Base-by-base conservation (phyloP, 2,888 invertebrate genomes). In the Platycheirus rosarum region DNA sequence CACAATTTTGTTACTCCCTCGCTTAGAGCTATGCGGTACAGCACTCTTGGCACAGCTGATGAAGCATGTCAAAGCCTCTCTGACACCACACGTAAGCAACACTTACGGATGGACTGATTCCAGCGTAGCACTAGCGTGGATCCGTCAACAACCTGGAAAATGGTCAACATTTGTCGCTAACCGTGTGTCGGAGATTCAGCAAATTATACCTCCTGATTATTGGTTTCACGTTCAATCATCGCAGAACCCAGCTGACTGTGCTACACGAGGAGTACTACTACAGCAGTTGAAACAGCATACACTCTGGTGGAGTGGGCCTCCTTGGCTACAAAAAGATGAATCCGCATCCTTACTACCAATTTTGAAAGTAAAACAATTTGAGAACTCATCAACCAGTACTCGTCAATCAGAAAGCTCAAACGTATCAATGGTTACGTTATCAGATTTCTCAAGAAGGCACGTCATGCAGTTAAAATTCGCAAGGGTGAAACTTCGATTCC, bases 151-250 rank as follows among this genome's bases (percentile, higher is more conserved):
- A 35, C 53, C 53, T 7, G 48, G 53, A 5, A 37, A 63, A n/a
- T n/a, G n/a, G n/a, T n/a, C n/a, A n/a, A 55, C 73, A 8, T 73
- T 73, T 7, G 62, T 62, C 0, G 18, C 23, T 0, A 65, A 73
- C 20, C 65, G 55, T 16, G 62, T 62, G 0, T 51, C 71, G 3
- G 29, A 20, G 2, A 63, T 71, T 1, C 53, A 71, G 7, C 6
- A 71, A 20, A 11, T 37, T 2, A n/a, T 71, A 14, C 44, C 42
- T 3, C 2, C 51, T 46, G 62, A 53, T n/a, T n/a, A n/a, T n/a
- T n/a, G n/a, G n/a, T 71, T 63, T 2, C 44, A 71, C n/a, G 62
- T 62, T 0, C 20, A 44, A 44, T 68, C 68, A 2, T 20, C 55
- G 0, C 13, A 55, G 9, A 68, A n/a, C n/a, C n/a, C 55, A 4